Base-by-base conservation (phyloP, 2,888 invertebrate species). In the Tuta absoluta region DNA sequence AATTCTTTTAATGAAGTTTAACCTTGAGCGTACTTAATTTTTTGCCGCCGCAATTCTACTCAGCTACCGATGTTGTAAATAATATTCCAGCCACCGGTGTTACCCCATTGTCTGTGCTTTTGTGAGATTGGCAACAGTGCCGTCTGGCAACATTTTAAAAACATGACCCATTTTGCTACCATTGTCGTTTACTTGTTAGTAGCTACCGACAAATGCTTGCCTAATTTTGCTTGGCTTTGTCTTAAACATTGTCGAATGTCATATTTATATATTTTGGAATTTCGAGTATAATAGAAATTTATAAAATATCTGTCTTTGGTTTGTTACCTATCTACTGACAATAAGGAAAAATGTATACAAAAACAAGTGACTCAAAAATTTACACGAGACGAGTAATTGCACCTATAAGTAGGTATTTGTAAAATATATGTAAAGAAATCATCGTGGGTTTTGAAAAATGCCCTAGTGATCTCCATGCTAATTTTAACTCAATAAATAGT, bases 81-180 rank as follows among this genome's bases (percentile, higher is more conserved):
- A 81, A 80, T 84, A 84, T 80, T 75, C 80, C 74, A 76, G 69
- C 90, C 89, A 90, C 91, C 82, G 87, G 90, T 90, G 82, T 91
- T 91, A 89, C 85, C 71, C 77, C 69, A 68, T 71, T 80, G 87
- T 87, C 86, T 87, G 77, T 75, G 68, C 71, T 60, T 71, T 82
- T 84, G 82, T 84, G 64, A 69, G 72, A 78, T 85, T 86, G 75
- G 83, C 84, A 82, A 84, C 75, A 69, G 56, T 28, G 66, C 66
- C 60, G 67, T 24, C 51, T 51, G 51, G 23, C 23, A 48, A 69
- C 70, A 33, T 62, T 67, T 68, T 74, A 83, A 83, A 82, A 85
- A 83, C 75, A 74, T 81, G 81, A 77, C 78, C 83, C 80, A 82
- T 85, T 84, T 82, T 75, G 68, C 63, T 58, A 65, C 66, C 60